Base-by-base conservation (phyloP, 2,888 invertebrate species). In the Mesorhabditis belari region DNA sequence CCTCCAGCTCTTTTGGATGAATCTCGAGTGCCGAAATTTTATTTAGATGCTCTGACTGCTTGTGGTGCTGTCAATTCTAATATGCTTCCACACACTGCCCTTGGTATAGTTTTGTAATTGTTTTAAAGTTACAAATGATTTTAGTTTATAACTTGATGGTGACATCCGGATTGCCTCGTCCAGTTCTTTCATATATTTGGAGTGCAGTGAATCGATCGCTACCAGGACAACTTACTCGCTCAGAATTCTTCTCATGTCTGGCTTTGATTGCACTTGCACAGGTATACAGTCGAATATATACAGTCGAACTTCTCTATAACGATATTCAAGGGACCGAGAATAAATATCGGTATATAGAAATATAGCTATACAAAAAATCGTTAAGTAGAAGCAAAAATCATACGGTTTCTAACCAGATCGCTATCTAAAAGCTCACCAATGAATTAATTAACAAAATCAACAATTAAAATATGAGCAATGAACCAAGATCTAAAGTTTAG, bases 231-330 rank as follows among this genome's bases (percentile, higher is more conserved):
- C 79, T 85, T 51, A 80, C 79, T 3, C 73, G 79, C 58, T 73
- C 80, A 21, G 85, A 85, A 71, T 81, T 85, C 56, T 84, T 81
- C 72, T 80, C 82, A 25, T 77, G 83, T n/a, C 76, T 85, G 35
- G 84, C 84, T 3, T 73, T 85, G 27, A 82, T 85, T 51, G 83
- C 84, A 17, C 72, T 85, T 2, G 82, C 83, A 6, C 85, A 85
- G 83, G 83, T 84, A 63, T 35, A 9, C 17, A 17, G 17, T 35
- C 17, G 9, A 9, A 9, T 17, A 9, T 35, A 9, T 35, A 9
- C n/a, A n/a, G n/a, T n/a, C n/a, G n/a, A n/a, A n/a, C n/a, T n/a
- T n/a, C n/a, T n/a, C n/a, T n/a, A n/a, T n/a, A n/a, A n/a, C n/a
- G n/a, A n/a, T n/a, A n/a, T n/a, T n/a, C n/a, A n/a, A n/a, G n/a